These are phyloP conservation scores for Astreopora myriophthalma DNA, from an alignment of 64 coral and sea anemone species.

Conservation along the genomic window DNA sequence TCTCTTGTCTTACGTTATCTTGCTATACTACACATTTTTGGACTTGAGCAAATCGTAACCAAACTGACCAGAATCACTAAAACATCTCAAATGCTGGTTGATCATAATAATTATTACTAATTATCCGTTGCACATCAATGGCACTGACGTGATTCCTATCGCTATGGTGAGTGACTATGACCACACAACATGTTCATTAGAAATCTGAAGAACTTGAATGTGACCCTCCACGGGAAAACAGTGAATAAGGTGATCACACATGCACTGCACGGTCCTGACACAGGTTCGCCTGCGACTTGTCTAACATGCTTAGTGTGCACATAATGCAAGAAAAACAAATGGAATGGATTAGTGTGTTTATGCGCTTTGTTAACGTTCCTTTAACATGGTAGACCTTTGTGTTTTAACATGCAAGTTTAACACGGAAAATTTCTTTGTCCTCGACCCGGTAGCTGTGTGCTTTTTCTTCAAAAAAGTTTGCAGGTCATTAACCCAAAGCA, in stretches of 20 bases:
- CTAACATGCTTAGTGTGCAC: background rate
- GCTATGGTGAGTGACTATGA: conserved; percentile 28
- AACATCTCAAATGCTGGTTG: conserved; percentile 15
- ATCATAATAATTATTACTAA: conserved; percentile 53
- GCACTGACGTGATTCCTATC: conserved; percentile 30
- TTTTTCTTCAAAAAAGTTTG: too few species aligned
- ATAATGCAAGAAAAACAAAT: background rate
- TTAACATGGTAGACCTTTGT: background rate
- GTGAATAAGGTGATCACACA: background rate
- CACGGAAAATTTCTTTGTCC: background rate
- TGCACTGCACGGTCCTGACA: background rate
- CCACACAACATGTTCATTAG: too few species aligned
- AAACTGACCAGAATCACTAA: conserved; percentile 49
- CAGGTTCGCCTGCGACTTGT: background rate
- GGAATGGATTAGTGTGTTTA: background rate
- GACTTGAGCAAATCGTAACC: conserved; percentile 32
- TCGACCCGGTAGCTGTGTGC: too few species aligned
- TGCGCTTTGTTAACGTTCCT: background rate
- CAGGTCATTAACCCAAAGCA: too few species aligned
- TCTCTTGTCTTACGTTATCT: background rate
- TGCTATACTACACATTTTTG: conserved; percentile 12
- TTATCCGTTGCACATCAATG: background rate
- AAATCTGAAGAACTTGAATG: too few species aligned
- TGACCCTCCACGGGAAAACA: background rate
- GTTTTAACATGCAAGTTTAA: background rate